Evolutionary conservation across 1,140 invertebrate genomes (phyloP).

Genomic region (Dendrolimus punctatus): DNA sequence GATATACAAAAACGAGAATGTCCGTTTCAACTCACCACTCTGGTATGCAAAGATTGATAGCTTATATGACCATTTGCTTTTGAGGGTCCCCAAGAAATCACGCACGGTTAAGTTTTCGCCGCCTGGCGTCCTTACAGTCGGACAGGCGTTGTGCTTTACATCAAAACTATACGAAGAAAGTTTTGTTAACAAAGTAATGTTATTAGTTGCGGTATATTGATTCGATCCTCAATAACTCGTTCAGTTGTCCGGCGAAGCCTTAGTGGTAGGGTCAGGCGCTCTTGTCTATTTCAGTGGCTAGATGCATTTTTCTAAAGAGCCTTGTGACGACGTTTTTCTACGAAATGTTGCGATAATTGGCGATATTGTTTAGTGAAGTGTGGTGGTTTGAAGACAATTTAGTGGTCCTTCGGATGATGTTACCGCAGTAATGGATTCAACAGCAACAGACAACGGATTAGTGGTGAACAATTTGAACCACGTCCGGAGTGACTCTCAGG

Average conservation of each 20-base stretch:
- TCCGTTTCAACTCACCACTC: conserved; percentile 62
- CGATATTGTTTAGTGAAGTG: conserved; percentile 14
- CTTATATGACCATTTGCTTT: conserved; percentile 70
- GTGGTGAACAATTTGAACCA: conserved; percentile 68
- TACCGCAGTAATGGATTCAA: conserved; percentile 56
- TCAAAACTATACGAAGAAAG: neutral
- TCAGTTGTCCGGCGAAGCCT: conserved; percentile 40
- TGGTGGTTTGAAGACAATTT: conserved; percentile 17
- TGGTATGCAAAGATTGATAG: conserved; percentile 72
- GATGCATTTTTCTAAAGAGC: conserved; percentile 24
- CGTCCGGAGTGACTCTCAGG: conserved; percentile 66
- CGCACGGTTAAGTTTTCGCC: conserved; percentile 68
- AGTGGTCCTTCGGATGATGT: conserved; percentile 40
- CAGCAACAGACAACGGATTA: conserved; percentile 60
- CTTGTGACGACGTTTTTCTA: conserved; percentile 14
- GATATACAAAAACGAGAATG: conserved; percentile 21
- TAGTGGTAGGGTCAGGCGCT: conserved; percentile 22
- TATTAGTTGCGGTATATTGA: conserved; percentile 33
- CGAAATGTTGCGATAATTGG: conserved; percentile 7
- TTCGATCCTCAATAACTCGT: conserved; percentile 29
- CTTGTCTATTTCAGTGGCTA: conserved; percentile 25
- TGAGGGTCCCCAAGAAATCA: conserved; percentile 67
- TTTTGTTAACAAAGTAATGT: conserved; percentile 26
- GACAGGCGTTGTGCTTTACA: conserved; percentile 19
- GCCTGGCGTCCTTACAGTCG: conserved; percentile 62